Evolutionary conservation across 2,797 vertebrate genomes (phyloP).

Genomic region (Knipowitschia caucasica): DNA sequence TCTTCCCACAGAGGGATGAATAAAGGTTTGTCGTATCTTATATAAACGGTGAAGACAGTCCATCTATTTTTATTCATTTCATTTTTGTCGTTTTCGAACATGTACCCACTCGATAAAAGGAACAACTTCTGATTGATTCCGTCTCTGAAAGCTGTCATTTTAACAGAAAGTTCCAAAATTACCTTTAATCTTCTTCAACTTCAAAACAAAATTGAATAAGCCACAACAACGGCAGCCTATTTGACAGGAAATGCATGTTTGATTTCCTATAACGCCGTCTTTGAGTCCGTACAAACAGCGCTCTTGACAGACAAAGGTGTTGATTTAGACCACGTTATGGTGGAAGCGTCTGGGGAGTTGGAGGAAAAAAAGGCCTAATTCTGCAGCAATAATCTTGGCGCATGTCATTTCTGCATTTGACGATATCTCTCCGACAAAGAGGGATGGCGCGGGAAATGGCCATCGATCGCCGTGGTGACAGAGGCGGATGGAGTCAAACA

Average conservation of each 20-base stretch:
- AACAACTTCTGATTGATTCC: background rate
- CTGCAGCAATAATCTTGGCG: slow-evolving; percentile 41
- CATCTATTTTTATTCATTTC: no score
- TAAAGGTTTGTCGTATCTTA: no score
- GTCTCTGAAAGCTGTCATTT: background rate
- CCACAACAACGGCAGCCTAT: slow-evolving; percentile 36
- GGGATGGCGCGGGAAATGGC: slow-evolving; percentile 25
- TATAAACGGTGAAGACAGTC: no score
- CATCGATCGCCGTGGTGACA: slow-evolving; percentile 54
- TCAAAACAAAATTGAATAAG: slow-evolving; percentile 26
- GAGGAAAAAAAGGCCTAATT: slow-evolving; percentile 13
- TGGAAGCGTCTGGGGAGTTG: background rate
- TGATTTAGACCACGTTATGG: background rate
- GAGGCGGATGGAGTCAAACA: slow-evolving; percentile 60
- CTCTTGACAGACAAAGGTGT: slow-evolving; percentile 14
- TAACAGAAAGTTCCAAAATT: background rate
- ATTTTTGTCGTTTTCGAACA: no score
- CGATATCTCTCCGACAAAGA: slow-evolving; percentile 28
- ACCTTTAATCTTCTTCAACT: slow-evolving; percentile 7
- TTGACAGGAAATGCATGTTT: slow-evolving; percentile 26
- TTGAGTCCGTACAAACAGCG: slow-evolving; percentile 21
- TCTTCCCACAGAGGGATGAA: no score
- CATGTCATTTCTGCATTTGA: slow-evolving; percentile 30
- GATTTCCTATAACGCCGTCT: slow-evolving; percentile 33
- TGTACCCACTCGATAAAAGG: background rate